Evolutionary conservation across 23 tunicate species (phyloP).

Genomic region (Oikopleura vanhoeffeni): DNA sequence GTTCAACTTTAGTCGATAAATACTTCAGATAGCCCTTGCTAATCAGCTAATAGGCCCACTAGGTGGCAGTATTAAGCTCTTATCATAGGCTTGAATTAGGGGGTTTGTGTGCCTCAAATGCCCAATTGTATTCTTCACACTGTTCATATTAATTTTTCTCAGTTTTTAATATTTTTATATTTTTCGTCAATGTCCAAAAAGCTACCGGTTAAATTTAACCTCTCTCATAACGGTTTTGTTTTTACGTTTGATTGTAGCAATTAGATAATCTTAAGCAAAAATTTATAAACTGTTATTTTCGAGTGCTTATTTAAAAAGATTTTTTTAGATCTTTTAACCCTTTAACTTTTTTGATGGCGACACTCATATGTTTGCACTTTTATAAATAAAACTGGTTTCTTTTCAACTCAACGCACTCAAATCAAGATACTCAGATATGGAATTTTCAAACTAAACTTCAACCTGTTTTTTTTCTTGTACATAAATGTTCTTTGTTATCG

Average conservation of each 20-base stretch:
- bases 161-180: background rate
- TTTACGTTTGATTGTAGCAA: background rate
- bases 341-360: no score
- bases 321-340: no score
- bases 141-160: background rate
- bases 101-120: no score
- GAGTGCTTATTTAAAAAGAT: background rate
- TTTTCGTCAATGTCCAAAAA: no score
- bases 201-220: no score
- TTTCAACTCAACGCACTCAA: background rate
- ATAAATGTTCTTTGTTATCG: background rate
- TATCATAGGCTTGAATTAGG: no score
- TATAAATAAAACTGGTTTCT: background rate
- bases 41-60: background rate
- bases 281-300: background rate
- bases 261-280: background rate
- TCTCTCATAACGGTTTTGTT: background rate
- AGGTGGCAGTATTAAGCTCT: background rate
- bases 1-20: background rate
- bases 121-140: background rate
- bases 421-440: background rate
- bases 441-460: background rate
- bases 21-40: background rate
- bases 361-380: background rate
- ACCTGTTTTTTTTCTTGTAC: background rate